Base-by-base conservation (phyloP, 1,140 invertebrate species). In the Temnothorax nylanderi region DNA sequence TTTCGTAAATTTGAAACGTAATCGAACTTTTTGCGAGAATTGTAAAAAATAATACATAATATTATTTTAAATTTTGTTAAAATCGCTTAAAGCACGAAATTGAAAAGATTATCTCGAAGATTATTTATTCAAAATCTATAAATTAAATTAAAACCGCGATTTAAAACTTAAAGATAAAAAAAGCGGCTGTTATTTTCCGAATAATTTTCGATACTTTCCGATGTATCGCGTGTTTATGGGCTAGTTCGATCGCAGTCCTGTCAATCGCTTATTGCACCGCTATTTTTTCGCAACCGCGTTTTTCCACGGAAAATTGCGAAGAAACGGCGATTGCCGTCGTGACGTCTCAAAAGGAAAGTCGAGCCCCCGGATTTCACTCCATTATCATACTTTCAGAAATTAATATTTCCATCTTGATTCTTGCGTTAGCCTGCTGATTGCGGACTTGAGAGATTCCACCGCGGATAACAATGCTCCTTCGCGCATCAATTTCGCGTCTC, bases 371-470 rank as follows among this genome's bases (percentile, higher is more conserved):
- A 74, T 84, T 84, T 84, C 69, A 74, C 80, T 74, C 18, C 18
- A 84, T 84, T 84, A 84, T 84, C 69, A 84, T 84, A 84, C 69
- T 84, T 84, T 74, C 13, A 84, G 41, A 84, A 84, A 84, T 84
- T 74, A 84, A 60, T 74, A 84, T 84, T 74, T 74, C 67, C 18
- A 71, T 51, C 21, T 71, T 26, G 26, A 26, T 26, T 26, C 26
- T 26, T 10, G 47, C 64, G 18, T 3, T 6, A 47, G 18, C 37
- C 51, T 34, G 21, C 32, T 74, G 54, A 84, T 84, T 74, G 49
- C 13, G 41, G 69, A 13, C 26, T 47, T 47, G 21, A 74, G 80
- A 84, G 26, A 26, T 26, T 81, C 16, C 51, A 21, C 41, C 34
- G 11, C 51, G 69, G 80, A 49, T 74, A 84, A 74, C 54, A 72